Conservation (phyloP, 2,888 invertebrate species). For the Drosophila falleni region DNA sequence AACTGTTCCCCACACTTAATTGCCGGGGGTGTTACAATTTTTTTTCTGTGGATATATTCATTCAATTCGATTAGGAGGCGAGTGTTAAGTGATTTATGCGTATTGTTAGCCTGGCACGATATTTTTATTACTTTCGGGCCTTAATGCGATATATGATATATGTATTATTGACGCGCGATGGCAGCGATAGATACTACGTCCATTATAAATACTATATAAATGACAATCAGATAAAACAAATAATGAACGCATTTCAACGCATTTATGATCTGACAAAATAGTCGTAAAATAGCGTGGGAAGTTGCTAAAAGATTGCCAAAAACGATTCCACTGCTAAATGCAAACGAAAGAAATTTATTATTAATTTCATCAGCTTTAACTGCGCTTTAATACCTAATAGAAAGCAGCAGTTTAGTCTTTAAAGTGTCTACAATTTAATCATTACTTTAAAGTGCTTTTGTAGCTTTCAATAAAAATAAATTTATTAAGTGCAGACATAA, state of each 20-base stretch:
- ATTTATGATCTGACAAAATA: constrained; percentile 35
- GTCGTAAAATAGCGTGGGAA: constrained; percentile 29
- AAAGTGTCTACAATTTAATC: too few relatives aligned
- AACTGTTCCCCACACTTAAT: not conserved
- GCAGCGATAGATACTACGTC: constrained; percentile 23
- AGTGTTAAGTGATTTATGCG: constrained; percentile 72
- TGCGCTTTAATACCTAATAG: not conserved
- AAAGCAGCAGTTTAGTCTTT: not conserved
- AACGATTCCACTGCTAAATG: constrained; percentile 1
- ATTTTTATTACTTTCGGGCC: constrained; percentile 31
- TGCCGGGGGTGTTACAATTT: constrained; percentile 10
- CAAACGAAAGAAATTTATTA: not conserved
- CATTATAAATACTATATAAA: constrained; percentile 41
- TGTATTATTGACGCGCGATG: constrained; percentile 36
- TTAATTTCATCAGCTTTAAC: not conserved
- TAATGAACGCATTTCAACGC: constrained; percentile 35
- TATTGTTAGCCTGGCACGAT: constrained; percentile 52
- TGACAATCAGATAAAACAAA: constrained; percentile 52
- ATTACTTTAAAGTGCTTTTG: too few relatives aligned
- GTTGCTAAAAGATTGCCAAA: constrained; percentile 11
- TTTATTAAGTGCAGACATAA: too few relatives aligned
- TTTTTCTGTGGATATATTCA: constrained; percentile 2
- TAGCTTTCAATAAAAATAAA: too few relatives aligned
- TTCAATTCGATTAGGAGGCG: constrained; percentile 40
- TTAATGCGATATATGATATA: constrained; percentile 34